Conservation (phyloP, 2,888 invertebrate species). For the Erebia epiphron region DNA sequence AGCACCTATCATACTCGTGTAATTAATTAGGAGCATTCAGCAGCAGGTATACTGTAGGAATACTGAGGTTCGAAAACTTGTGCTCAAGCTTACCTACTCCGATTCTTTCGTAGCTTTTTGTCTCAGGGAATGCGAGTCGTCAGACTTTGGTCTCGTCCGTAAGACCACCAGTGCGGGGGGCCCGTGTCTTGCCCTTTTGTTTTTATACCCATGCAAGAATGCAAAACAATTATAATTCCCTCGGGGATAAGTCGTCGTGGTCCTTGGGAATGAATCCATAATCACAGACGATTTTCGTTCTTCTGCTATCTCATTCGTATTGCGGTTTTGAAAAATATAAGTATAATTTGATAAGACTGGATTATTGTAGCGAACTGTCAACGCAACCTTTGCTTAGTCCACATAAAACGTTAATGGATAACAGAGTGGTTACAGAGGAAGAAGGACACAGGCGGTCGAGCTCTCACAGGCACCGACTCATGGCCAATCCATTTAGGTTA, state of each 20-base stretch:
- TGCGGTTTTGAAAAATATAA: constrained; percentile 66
- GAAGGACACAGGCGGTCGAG: constrained; percentile 43
- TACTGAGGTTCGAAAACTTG: constrained; percentile 19
- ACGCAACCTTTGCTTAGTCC: constrained; percentile 28
- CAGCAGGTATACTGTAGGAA: neutral
- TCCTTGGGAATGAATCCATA: constrained; percentile 68
- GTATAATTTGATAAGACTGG: constrained; percentile 65
- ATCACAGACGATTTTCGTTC: constrained; percentile 68
- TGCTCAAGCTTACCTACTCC: constrained; percentile 51
- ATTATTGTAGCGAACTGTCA: constrained; percentile 37
- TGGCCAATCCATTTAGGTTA: constrained; percentile 82
- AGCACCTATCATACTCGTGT: neutral
- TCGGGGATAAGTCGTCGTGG: constrained; percentile 71
- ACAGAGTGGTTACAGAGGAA: constrained; percentile 30
- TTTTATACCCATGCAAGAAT: constrained; percentile 81
- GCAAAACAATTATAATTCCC: constrained; percentile 82
- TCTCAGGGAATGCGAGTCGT: constrained; percentile 77
- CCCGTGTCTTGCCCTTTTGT: constrained; percentile 73
- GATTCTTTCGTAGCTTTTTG: constrained; percentile 77
- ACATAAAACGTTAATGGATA: constrained; percentile 34
- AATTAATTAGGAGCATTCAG: neutral
- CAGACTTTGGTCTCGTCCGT: constrained; percentile 78
- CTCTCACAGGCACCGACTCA: constrained; percentile 66
- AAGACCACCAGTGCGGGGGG: constrained; percentile 72
- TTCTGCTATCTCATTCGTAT: constrained; percentile 64